These are phyloP conservation scores for Leptinotarsa peninsularis DNA, from an alignment of 2,888 invertebrate genomes.

Conservation along the genomic window DNA sequence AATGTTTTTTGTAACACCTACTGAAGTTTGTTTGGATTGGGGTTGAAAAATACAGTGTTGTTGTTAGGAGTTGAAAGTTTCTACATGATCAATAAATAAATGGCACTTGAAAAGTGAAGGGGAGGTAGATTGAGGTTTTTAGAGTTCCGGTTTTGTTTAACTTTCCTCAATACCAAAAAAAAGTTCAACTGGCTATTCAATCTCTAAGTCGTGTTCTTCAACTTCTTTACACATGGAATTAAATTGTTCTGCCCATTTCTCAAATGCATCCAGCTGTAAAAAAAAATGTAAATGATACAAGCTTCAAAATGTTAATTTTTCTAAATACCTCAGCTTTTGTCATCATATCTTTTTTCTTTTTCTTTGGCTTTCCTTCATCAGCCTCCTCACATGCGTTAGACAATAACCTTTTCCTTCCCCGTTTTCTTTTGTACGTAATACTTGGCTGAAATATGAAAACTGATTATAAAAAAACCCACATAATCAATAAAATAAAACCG, in stretches of 20 bases:
- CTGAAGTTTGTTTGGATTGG: too few species aligned
- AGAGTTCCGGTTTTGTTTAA: too few species aligned
- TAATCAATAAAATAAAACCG: too few species aligned
- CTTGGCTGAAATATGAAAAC: constrained; percentile 26
- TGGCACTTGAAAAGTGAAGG: too few species aligned
- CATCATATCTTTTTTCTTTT: constrained; percentile 41
- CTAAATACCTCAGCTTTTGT: constrained; percentile 40
- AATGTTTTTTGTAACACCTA: too few species aligned
- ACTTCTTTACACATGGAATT: constrained; percentile 73
- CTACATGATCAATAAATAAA: too few species aligned
- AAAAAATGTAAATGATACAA: background rate
- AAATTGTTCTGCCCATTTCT: constrained; percentile 70
- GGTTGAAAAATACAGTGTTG: too few species aligned
- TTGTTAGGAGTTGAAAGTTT: too few species aligned
- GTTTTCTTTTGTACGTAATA: constrained; percentile 28
- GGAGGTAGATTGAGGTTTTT: too few species aligned
- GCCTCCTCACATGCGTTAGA: constrained; percentile 27
- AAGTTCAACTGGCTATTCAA: constrained; percentile 60
- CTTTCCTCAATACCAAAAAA: background rate
- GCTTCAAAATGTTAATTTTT: background rate
- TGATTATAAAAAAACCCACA: too few species aligned
- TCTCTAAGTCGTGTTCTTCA: constrained; percentile 67
- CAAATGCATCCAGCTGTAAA: constrained; percentile 66
- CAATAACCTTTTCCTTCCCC: constrained; percentile 24
- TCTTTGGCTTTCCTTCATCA: constrained; percentile 32